Evolutionary conservation across 2,797 vertebrate species (phyloP).

Genomic region (Ataeniobius toweri): DNA sequence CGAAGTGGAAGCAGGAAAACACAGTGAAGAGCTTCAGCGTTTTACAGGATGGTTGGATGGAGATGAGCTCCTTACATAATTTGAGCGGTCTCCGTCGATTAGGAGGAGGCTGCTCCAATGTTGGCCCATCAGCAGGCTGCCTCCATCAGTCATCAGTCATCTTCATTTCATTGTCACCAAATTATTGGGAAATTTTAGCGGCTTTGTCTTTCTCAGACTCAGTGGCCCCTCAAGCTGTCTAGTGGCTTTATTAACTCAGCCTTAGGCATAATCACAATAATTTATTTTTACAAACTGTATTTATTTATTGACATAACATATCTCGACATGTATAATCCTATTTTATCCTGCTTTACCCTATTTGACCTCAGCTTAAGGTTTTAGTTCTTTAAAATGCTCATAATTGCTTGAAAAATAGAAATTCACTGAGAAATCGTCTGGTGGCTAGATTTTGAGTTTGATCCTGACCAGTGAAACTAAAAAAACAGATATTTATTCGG

Average conservation of each 20-base stretch:
- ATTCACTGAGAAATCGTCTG: not conserved
- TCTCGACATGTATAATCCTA: conserved; percentile 4
- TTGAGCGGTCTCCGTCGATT: conserved; percentile 38
- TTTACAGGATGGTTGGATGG: conserved; percentile 47
- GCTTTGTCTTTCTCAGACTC: conserved; percentile 48
- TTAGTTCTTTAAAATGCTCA: not conserved
- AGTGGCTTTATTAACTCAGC: conserved; percentile 35
- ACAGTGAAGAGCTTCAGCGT: conserved; percentile 49
- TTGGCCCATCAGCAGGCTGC: conserved; percentile 51
- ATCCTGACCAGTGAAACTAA: not conserved
- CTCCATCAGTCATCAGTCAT: conserved; percentile 59
- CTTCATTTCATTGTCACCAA: conserved; percentile 65
- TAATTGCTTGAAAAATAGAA: not conserved
- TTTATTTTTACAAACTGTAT: not conserved
- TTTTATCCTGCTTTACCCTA: not conserved
- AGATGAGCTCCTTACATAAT: conserved; percentile 76
- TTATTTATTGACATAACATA: not conserved
- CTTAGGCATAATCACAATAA: conserved; percentile 16
- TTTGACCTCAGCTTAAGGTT: not conserved
- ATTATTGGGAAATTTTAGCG: conserved; percentile 71
- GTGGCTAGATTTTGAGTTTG: not conserved
- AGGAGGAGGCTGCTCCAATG: conserved; percentile 52
- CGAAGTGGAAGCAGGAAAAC: conserved; percentile 27
- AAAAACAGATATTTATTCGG: not conserved
- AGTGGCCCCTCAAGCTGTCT: conserved; percentile 35